Percentiles rank a stretch among this genome's conserved stretches.
Conservation (phyloP, 2,113 vertebrate species). For the Cygnus buccinator region DNA sequence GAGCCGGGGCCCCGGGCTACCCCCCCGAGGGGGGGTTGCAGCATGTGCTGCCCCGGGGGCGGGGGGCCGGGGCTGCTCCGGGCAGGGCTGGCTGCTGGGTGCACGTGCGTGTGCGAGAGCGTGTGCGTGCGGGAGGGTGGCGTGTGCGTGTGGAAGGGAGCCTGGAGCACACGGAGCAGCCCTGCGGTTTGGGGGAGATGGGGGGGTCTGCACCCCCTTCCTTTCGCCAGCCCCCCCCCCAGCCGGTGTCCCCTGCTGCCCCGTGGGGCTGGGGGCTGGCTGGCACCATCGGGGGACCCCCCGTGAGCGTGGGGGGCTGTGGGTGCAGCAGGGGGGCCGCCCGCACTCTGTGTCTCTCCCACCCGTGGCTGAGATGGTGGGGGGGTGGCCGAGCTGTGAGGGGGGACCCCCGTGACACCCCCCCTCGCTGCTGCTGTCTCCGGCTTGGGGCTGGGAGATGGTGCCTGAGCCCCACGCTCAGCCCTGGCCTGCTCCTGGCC, state of each 20-base stretch:
- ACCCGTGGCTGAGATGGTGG: accelerated
- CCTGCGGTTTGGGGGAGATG: neutral
- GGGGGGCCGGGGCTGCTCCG: neutral
- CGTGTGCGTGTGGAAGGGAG: neutral
- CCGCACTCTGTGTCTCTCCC: accelerated
- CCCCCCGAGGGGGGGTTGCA: neutral
- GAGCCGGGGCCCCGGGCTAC: neutral
- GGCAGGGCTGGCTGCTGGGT: neutral
- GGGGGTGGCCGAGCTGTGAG: neutral
- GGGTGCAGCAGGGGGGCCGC: neutral
- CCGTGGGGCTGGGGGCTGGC: neutral
- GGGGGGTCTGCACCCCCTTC: neutral
- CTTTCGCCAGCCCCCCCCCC: accelerated
- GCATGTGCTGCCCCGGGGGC: neutral
- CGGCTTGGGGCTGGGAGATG: neutral
- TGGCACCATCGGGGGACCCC: neutral
- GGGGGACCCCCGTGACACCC: accelerated
- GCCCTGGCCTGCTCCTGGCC: neutral
- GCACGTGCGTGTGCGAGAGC: neutral
- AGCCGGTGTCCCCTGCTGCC: neutral
- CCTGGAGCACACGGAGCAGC: neutral
- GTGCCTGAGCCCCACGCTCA: neutral
- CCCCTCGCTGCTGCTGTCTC: neutral
- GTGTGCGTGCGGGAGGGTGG: neutral
- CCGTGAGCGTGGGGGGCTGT: accelerated